Evolutionary conservation across 2,888 invertebrate species (phyloP).

Genomic region (Tetragonisca angustula): DNA sequence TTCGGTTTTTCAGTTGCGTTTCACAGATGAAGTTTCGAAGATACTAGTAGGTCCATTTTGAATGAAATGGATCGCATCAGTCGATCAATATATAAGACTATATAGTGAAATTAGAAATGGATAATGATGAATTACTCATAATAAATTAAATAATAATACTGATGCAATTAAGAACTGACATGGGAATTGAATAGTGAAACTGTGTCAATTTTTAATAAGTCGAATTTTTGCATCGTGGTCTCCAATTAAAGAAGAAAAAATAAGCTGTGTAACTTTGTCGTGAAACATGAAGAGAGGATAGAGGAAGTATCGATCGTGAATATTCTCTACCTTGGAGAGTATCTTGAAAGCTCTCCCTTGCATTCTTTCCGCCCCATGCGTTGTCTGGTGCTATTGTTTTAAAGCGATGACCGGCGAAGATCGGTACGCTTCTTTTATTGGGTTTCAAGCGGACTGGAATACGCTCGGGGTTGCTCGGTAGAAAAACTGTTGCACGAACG

Average conservation of each 20-base stretch:
- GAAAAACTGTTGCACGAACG: conserved; percentile 11
- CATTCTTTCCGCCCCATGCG: background rate
- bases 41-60: too few relatives aligned
- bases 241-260: background rate
- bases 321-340: background rate
- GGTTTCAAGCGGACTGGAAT: background rate
- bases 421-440: conserved; percentile 25
- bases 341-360: conserved; percentile 3
- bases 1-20: background rate
- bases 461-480: background rate
- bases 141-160: too few relatives aligned
- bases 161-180: too few relatives aligned
- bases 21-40: background rate
- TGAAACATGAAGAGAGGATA: background rate
- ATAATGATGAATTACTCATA: too few relatives aligned
- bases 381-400: conserved; percentile 24
- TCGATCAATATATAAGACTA: too few relatives aligned
- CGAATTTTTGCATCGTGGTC: too few relatives aligned
- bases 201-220: too few relatives aligned
- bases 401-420: conserved; percentile 19
- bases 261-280: background rate
- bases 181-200: too few relatives aligned
- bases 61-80: too few relatives aligned
- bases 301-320: background rate
- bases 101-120: too few relatives aligned